Conservation (phyloP, 2,888 invertebrate species). For the Pseudococcus longispinus region DNA sequence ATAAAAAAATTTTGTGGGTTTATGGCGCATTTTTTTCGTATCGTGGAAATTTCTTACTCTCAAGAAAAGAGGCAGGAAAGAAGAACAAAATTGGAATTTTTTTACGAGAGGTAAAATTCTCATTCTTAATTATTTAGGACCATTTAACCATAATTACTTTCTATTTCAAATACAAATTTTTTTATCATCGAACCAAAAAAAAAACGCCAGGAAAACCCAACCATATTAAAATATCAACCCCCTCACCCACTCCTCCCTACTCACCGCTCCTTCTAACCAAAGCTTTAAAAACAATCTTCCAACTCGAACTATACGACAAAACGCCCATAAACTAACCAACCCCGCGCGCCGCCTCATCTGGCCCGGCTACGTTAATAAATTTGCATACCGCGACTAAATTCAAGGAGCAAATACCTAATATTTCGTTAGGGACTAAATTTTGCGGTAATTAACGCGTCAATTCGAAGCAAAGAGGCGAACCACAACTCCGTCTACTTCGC, state of each 20-base stretch:
- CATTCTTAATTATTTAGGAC: too few relatives aligned
- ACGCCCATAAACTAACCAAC: background rate
- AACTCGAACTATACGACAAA: background rate
- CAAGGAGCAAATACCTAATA: conserved; percentile 8
- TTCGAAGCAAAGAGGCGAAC: background rate
- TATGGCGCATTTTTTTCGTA: too few relatives aligned
- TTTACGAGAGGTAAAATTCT: too few relatives aligned
- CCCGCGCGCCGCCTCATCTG: background rate
- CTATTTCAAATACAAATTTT: too few relatives aligned
- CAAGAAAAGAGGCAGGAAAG: too few relatives aligned
- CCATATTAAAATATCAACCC: background rate
- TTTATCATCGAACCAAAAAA: background rate
- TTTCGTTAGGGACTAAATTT: conserved; percentile 6
- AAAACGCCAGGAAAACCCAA: background rate
- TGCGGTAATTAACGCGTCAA: background rate
- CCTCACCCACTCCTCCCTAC: background rate
- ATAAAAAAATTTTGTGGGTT: too few relatives aligned
- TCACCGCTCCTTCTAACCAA: background rate
- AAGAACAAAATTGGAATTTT: too few relatives aligned
- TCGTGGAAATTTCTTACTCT: too few relatives aligned
- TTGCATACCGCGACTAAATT: conserved; percentile 11
- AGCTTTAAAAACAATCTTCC: background rate
- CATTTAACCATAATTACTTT: too few relatives aligned
- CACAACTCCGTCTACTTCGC: background rate
- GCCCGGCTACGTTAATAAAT: conserved; percentile 17